Conservation (phyloP, 2,113 vertebrate species). For the Cricetomys ansorgei region DNA sequence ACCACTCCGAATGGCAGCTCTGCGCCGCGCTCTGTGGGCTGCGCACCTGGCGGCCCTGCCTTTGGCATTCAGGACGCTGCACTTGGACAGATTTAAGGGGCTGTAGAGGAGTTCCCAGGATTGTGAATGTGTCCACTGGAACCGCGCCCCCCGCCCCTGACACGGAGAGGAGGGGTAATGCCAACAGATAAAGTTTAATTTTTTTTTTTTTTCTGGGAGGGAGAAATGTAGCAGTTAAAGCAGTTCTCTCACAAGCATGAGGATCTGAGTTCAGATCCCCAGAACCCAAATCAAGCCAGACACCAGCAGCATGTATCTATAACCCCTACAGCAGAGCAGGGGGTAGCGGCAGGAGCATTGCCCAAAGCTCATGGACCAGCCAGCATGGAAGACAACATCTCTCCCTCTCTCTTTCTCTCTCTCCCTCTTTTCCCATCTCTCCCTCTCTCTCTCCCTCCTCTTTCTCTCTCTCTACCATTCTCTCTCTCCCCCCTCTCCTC, state of each 20-base stretch:
- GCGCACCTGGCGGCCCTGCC: not conserved
- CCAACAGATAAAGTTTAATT: not conserved
- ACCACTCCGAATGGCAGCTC: not conserved
- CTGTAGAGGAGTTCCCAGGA: not conserved
- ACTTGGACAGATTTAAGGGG: not conserved
- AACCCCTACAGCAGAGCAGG: not conserved
- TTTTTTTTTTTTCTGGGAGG: not conserved
- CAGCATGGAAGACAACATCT: not conserved
- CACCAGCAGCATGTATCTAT: not conserved
- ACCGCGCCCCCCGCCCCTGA: not conserved
- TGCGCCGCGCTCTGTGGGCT: not conserved
- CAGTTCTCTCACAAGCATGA: not conserved
- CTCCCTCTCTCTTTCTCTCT: no score
- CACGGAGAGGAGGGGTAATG: not conserved
- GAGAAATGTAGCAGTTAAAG: not conserved
- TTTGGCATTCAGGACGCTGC: not conserved
- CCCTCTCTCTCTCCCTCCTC: no score
- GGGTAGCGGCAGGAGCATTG: not conserved
- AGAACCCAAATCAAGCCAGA: not conserved
- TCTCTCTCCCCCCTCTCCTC: no score
- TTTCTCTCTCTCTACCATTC: no score
- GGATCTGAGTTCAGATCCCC: not conserved
- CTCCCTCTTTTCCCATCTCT: no score
- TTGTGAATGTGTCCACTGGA: not conserved
- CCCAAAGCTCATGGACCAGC: not conserved